These are phyloP conservation scores for Urocolius indicus DNA, from an alignment of 2,113 vertebrate genomes.

Conservation along the genomic window DNA sequence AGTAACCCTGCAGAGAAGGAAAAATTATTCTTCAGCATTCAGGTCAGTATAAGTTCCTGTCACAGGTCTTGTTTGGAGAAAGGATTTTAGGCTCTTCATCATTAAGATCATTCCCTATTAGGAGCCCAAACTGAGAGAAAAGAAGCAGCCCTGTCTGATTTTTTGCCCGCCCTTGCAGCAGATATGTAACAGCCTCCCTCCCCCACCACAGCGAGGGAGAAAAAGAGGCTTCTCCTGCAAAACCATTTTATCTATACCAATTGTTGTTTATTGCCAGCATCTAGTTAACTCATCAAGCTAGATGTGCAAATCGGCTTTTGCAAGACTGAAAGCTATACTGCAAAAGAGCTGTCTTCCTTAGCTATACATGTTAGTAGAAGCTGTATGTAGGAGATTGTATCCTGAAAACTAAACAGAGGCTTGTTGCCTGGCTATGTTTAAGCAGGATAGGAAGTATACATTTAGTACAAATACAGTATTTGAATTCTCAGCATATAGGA, in stretches of 20 bases:
- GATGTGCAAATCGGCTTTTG: not conserved
- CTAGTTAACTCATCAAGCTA: not conserved
- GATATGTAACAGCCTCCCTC: not conserved
- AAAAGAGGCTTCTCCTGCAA: not conserved
- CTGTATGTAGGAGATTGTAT: accelerated
- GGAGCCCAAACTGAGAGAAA: not conserved
- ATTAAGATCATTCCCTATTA: not conserved
- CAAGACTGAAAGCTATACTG: not conserved
- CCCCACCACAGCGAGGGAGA: not conserved
- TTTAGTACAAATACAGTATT: not conserved
- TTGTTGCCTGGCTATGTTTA: not conserved
- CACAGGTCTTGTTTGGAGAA: accelerated
- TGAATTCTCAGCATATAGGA: not conserved
- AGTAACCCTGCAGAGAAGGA: not conserved
- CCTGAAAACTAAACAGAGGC: not conserved
- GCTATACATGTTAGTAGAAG: accelerated
- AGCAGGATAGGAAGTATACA: not conserved
- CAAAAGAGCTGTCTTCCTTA: not conserved
- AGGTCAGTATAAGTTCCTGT: not conserved
- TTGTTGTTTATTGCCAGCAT: not conserved
- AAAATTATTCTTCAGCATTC: not conserved
- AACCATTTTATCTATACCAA: not conserved
- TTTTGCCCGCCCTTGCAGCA: not conserved
- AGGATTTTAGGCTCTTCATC: not conserved
- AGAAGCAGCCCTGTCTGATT: not conserved